Evolutionary conservation across 2,888 invertebrate genomes (phyloP), one percentile per base, ranked within the genome.

Genomic region (Drosophila limbata): DNA sequence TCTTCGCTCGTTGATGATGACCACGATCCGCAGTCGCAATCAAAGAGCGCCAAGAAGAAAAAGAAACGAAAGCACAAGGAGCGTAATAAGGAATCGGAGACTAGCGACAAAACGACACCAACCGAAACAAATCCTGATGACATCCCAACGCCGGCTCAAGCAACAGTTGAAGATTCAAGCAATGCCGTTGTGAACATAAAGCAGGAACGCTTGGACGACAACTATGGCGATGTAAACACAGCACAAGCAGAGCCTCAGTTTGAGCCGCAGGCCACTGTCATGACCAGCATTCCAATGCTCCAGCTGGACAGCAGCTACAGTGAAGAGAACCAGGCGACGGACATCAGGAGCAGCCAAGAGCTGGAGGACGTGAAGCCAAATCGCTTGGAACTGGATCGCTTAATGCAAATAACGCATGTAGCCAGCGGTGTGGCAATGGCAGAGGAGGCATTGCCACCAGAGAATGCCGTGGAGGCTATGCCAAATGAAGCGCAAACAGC

Each of bases 1-100:
- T 92, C 92, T 1, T 90, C 92, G 4, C 80, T 92, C 17, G 84
- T 92, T 0, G 91, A 91, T 55, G 90, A 89, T 15, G 81, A 89
- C 17, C 80, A 86, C 25, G 83, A 84, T 13, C 8, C 55, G 15
- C 64, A 68, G 25, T 11, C 39, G 17, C 69, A 52, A 40, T 75
- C 73, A 11, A 90, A 73, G 50, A 89, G 73, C 56, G 79, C 74
- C 62, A 91, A 91, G 63, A 91, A 91, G 73, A 92, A 91, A 71
- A 91, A 91, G 71, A 91, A 91, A 55, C 86, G 89, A 57, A 92
- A 90, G 67, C 91, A 91, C 56, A 88, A 69, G 40, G 88, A 86
- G 17, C 77, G 85, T 4, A 72, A 65, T 15, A 81, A 52, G 31
- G 81, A 85, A 0, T 33, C 37, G 3, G 66, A 66, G 1, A 15